These are phyloP conservation scores for Chouioia cunea DNA, from an alignment of 2,888 invertebrate genomes.

Conservation along the genomic window DNA sequence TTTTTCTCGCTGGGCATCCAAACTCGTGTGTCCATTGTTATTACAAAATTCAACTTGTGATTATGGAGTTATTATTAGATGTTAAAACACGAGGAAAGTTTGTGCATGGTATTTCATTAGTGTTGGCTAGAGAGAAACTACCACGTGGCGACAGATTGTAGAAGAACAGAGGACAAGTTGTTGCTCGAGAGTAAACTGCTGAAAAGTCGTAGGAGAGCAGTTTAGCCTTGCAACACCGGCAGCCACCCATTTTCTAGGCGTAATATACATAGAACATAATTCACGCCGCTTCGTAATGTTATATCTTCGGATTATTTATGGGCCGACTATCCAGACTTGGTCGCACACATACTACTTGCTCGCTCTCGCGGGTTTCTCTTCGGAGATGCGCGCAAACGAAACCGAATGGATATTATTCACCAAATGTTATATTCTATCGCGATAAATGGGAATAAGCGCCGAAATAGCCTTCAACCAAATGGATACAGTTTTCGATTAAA, in stretches of 20 bases:
- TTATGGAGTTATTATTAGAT: background rate
- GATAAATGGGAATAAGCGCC: slow-evolving; percentile 43
- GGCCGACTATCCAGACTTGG: slow-evolving; percentile 39
- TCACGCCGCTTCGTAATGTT: slow-evolving; percentile 56
- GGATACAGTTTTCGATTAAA: slow-evolving; percentile 37
- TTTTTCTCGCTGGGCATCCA: too few relatives aligned
- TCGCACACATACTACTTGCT: too few relatives aligned
- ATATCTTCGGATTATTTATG: slow-evolving; percentile 57
- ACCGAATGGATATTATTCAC: slow-evolving; percentile 50
- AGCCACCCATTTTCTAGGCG: slow-evolving; percentile 48
- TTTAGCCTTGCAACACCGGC: slow-evolving; percentile 47
- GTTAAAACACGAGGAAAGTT: background rate
- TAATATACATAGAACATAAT: slow-evolving; percentile 55
- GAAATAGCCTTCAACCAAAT: background rate
- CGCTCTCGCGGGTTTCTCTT: background rate
- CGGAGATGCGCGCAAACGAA: slow-evolving; percentile 23
- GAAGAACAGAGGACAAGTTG: slow-evolving; percentile 20
- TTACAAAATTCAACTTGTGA: background rate
- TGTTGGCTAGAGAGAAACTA: too few relatives aligned
- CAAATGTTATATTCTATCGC: slow-evolving; percentile 53
- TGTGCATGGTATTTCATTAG: too few relatives aligned
- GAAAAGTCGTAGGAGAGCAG: slow-evolving; percentile 25
- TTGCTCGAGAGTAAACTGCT: slow-evolving; percentile 21
- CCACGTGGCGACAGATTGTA: slow-evolving; percentile 20
- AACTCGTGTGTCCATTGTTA: background rate